A percentile compares a stretch with the other conserved stretches of the same genome.
These are phyloP conservation scores for Tachuris rubrigastra DNA, from an alignment of 2,113 vertebrate genomes.

Conservation along the genomic window DNA sequence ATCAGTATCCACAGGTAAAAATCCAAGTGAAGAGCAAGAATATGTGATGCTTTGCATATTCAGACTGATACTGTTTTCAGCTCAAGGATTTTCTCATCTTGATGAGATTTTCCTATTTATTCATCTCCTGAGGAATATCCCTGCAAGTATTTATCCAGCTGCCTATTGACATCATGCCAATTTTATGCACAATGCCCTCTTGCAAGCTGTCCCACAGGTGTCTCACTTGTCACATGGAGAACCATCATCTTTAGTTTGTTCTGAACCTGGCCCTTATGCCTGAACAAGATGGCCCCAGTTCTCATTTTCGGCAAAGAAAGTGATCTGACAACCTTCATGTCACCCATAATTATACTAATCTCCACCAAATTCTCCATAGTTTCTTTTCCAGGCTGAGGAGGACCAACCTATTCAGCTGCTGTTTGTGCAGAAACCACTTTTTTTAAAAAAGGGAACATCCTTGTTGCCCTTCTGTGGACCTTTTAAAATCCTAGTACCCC, in stretches of 20 bases:
- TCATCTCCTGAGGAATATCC: background rate
- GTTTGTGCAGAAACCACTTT: background rate
- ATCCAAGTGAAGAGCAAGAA: background rate
- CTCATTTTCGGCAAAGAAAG: background rate
- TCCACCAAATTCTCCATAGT: background rate
- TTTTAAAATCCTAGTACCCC: constrained; percentile 7
- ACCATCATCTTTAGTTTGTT: background rate
- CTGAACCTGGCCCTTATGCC: background rate
- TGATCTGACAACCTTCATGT: background rate
- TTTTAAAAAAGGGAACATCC: background rate
- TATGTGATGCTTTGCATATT: background rate
- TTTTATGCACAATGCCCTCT: background rate
- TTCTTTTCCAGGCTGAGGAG: background rate
- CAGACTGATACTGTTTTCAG: background rate
- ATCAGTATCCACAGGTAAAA: background rate
- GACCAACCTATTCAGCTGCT: background rate
- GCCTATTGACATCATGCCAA: background rate
- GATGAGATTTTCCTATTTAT: background rate
- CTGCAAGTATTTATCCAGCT: background rate
- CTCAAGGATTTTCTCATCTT: background rate
- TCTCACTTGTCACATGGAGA: background rate
- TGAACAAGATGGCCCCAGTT: background rate
- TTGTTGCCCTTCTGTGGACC: background rate
- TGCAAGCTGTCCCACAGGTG: background rate
- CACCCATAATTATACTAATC: background rate